Conservation (phyloP, 2,888 invertebrate species). For the Troilus luridus region DNA sequence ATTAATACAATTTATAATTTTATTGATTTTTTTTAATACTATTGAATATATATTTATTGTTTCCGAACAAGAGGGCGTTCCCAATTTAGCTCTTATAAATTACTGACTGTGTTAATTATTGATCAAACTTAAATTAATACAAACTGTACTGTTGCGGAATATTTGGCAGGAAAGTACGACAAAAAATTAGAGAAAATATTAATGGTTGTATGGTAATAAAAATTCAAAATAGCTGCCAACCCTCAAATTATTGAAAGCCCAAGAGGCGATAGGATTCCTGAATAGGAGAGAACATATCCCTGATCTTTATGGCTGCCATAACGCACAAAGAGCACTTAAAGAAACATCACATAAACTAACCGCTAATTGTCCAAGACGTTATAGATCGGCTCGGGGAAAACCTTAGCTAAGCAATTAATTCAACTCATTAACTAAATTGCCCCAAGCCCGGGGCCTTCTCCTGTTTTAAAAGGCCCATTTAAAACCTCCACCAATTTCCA, state of each 20-base stretch:
- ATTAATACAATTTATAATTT: no score
- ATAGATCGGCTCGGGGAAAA: constrained; percentile 18
- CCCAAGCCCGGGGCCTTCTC: not conserved
- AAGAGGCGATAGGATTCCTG: not conserved
- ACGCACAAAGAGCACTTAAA: constrained; percentile 5
- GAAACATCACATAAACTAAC: constrained; percentile 46
- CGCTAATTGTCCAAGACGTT: constrained; percentile 36
- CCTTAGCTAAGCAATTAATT: constrained; percentile 44
- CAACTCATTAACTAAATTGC: constrained; percentile 48
- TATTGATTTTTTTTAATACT: no score
- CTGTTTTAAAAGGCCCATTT: constrained; percentile 47
- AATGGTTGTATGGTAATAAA: not conserved
- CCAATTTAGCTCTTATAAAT: no score
- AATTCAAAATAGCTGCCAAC: not conserved
- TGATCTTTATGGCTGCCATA: constrained; percentile 14
- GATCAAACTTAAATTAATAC: no score
- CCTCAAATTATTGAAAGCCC: not conserved
- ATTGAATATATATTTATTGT: no score
- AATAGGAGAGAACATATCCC: not conserved
- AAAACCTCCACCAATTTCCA: constrained; percentile 46
- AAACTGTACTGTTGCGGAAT: no score
- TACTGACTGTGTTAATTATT: no score
- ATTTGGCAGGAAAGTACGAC: no score
- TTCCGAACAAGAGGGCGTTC: no score
- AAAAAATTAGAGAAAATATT: no score